phyloP scores from a whole-genome alignment of 2,888 invertebrate species.

The Zeuzera pyrina region DNA sequence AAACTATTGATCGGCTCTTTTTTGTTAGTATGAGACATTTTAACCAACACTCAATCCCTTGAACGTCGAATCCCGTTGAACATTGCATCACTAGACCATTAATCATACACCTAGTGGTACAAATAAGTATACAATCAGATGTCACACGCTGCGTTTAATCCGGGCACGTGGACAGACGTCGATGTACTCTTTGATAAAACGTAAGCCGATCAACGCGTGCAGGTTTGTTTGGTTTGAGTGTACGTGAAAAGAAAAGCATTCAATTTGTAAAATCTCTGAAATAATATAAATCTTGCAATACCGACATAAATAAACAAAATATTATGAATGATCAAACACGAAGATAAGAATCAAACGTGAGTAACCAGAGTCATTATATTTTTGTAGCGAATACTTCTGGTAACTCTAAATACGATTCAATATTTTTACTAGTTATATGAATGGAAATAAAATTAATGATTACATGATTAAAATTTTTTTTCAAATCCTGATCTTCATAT shows the following conservation, averaged over 20 bases:
- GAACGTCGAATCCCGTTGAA: slow-evolving; percentile 27
- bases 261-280: no score
- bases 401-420: no score
- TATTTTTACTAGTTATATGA: no score
- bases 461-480: no score
- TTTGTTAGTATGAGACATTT: no score
- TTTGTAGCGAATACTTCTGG: no score
- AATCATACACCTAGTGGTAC: slow-evolving; percentile 20
- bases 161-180: slow-evolving; percentile 47
- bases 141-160: slow-evolving; percentile 34
- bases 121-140: slow-evolving; percentile 45
- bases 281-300: no score
- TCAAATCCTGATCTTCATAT: no score
- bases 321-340: background rate
- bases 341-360: background rate
- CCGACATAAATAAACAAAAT: no score
- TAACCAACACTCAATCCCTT: no score
- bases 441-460: no score
- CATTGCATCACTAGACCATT: slow-evolving; percentile 24
- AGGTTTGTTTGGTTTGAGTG: slow-evolving; percentile 35
- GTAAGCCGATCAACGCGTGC: slow-evolving; percentile 52
- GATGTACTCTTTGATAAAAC: slow-evolving; percentile 33
- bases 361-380: background rate
- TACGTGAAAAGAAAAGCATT: slow-evolving; percentile 11
- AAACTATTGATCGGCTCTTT: no score